Evolutionary conservation across 2,797 vertebrate species (phyloP).

Genomic region (Falco columbarius): DNA sequence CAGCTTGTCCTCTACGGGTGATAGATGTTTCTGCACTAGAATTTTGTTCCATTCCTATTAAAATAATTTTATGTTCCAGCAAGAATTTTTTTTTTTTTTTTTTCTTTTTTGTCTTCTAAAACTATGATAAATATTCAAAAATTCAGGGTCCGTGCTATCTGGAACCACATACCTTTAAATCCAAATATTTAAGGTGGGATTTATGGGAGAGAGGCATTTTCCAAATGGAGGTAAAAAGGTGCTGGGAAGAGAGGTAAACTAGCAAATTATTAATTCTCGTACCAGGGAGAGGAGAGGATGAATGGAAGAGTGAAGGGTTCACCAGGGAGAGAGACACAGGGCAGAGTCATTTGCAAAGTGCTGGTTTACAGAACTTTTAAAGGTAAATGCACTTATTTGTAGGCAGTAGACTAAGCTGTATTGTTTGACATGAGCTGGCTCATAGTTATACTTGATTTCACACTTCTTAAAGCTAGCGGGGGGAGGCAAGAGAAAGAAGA

Average conservation of each 20-base stretch:
- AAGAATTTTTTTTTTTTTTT: slow-evolving; percentile 44
- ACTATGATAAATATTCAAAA: slow-evolving; percentile 14
- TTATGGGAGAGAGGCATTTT: neutral
- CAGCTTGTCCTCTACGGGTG: neutral
- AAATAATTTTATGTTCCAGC: neutral
- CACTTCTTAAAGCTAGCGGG: neutral
- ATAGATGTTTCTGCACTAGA: slow-evolving; percentile 1
- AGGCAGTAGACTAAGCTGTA: neutral
- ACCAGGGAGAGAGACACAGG: neutral
- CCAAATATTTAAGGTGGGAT: slow-evolving; percentile 1
- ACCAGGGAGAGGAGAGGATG: neutral
- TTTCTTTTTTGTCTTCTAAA: slow-evolving; percentile 46
- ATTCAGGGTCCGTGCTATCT: neutral
- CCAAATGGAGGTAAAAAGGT: neutral
- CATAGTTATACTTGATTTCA: neutral
- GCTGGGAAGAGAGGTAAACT: neutral
- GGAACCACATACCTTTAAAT: slow-evolving; percentile 8
- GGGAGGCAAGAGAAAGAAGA: neutral
- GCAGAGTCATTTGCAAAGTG: neutral
- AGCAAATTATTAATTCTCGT: neutral
- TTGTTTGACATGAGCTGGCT: neutral
- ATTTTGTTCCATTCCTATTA: slow-evolving; percentile 7
- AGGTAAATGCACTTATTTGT: neutral
- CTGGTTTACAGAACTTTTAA: slow-evolving; percentile 1
- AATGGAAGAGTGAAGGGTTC: neutral